phyloP scores from a whole-genome alignment of 2,888 invertebrate genomes.

The Dione juno region DNA sequence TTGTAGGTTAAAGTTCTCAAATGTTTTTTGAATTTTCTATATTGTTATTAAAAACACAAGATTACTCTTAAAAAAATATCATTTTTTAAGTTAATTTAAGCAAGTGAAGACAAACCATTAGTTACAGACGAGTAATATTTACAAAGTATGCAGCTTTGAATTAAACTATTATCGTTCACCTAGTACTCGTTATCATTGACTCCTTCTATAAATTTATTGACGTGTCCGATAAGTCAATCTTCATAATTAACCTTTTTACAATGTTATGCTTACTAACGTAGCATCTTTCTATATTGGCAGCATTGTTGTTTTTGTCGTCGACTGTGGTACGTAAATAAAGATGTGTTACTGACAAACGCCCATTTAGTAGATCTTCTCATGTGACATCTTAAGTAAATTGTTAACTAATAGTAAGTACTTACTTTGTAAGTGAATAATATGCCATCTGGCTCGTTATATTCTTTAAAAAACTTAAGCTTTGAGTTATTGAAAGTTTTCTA shows the following conservation, averaged over 20 bases:
- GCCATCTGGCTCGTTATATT: background rate
- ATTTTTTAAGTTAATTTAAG: background rate
- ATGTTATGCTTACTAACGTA: conserved; percentile 5
- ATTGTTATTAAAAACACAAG: background rate
- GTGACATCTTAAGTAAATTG: conserved; percentile 12
- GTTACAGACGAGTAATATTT: background rate
- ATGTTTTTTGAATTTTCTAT: background rate
- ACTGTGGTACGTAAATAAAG: conserved; percentile 23
- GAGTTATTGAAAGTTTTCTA: background rate
- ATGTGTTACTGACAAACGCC: conserved; percentile 31
- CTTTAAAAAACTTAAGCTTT: background rate
- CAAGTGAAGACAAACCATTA: background rate
- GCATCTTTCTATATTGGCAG: conserved; percentile 42
- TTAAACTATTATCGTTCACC: background rate
- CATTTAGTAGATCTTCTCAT: conserved; percentile 26
- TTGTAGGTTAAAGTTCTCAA: background rate
- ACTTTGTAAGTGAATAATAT: background rate
- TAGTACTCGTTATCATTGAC: conserved; percentile 3
- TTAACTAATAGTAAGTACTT: background rate
- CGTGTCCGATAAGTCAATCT: conserved; percentile 29
- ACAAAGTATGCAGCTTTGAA: conserved; percentile 5
- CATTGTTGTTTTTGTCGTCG: conserved; percentile 39
- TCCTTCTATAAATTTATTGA: conserved; percentile 12
- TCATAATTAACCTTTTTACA: conserved; percentile 14
- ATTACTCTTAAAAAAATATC: background rate